Conservation (phyloP, 2,888 invertebrate genomes). For the Augochlorella aurata region DNA sequence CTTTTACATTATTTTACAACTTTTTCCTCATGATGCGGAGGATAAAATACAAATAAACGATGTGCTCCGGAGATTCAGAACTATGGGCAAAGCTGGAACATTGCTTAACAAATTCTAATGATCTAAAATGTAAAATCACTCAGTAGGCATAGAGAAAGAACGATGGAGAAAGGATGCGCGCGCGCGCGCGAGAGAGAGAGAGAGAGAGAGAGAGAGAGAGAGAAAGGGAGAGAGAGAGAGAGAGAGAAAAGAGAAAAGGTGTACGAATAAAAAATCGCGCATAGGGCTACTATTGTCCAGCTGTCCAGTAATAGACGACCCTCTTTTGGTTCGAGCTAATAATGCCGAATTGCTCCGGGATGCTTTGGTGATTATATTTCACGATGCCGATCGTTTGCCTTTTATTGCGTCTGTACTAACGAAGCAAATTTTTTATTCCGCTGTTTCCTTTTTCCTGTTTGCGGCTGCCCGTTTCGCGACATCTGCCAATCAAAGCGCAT, state of each 20-base stretch:
- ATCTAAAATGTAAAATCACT: not conserved
- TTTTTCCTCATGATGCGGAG: too few relatives aligned
- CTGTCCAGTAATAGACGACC: constrained; percentile 75
- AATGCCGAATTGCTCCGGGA: constrained; percentile 77
- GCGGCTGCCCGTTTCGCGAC: constrained; percentile 31
- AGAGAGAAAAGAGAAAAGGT: not conserved
- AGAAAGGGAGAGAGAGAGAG: not conserved
- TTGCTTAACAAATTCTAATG: too few relatives aligned
- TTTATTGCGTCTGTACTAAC: constrained; percentile 69
- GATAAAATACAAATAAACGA: too few relatives aligned
- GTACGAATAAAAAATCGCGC: constrained; percentile 57
- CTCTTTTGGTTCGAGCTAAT: constrained; percentile 72
- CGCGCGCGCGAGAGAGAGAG: not conserved
- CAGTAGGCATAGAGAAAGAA: constrained; percentile 1
- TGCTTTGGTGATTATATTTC: constrained; percentile 78
- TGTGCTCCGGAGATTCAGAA: too few relatives aligned
- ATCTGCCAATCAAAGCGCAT: constrained; percentile 57
- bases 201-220: not conserved
- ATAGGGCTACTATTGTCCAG: constrained; percentile 74
- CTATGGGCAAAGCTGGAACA: too few relatives aligned
- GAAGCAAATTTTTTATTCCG: constrained; percentile 59
- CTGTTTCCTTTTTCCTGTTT: constrained; percentile 55
- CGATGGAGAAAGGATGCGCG: not conserved
- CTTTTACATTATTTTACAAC: too few relatives aligned
- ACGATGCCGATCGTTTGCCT: constrained; percentile 72